These are phyloP conservation scores for Oxycera nigricornis DNA, from an alignment of 2,888 invertebrate genomes.

Conservation along the genomic window DNA sequence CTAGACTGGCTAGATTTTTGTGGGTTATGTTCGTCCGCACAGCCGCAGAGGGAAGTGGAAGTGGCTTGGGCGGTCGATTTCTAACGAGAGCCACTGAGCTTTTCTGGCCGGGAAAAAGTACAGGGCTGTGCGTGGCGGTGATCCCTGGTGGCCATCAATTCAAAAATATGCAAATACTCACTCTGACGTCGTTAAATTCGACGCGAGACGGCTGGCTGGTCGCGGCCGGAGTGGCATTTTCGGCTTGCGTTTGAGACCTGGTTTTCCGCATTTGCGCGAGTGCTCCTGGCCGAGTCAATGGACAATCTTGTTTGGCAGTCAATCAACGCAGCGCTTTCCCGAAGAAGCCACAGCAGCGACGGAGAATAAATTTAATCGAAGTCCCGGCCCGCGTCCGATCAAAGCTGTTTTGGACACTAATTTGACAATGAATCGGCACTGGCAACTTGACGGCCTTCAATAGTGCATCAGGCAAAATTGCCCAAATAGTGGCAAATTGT, in stretches of 20 bases:
- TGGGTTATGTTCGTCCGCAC: no score
- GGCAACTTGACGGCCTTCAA: not conserved
- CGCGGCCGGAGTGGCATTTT: not conserved
- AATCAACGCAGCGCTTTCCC: not conserved
- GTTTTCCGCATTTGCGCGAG: not conserved
- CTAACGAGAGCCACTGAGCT: no score
- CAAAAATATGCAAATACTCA: no score
- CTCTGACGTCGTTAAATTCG: conserved; percentile 13
- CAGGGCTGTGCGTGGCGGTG: no score
- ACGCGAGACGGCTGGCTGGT: not conserved
- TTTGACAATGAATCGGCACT: not conserved
- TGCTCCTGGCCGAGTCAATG: not conserved
- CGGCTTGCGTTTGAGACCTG: conserved; percentile 18
- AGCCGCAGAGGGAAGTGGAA: no score
- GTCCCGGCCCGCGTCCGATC: not conserved
- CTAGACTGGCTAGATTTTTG: no score
- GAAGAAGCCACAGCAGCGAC: not conserved
- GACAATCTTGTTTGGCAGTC: not conserved
- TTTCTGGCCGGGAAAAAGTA: no score
- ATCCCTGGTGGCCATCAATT: no score
- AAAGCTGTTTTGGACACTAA: not conserved
- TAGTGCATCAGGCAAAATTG: not conserved
- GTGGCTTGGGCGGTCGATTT: no score
- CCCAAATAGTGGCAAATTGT: not conserved
- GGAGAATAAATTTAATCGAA: not conserved